These are phyloP conservation scores for Psilanteris sp. DNA, from an alignment of 1,140 invertebrate genomes.

Conservation along the genomic window DNA sequence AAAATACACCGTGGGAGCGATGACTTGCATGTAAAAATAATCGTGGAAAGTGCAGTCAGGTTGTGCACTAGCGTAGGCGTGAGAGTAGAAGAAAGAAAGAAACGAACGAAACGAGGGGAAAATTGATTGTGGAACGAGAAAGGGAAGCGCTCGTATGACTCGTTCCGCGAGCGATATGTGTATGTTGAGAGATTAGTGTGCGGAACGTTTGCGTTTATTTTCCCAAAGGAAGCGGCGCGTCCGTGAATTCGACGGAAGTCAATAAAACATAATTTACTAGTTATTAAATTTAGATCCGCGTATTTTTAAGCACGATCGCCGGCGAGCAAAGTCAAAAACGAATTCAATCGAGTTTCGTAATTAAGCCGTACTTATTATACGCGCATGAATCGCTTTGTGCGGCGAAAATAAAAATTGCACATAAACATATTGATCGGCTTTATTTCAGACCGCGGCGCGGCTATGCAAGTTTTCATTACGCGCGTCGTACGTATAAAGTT, in stretches of 20 bases:
- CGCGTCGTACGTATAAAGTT: no score
- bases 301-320: no score
- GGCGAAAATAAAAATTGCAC: no score
- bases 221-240: slow-evolving; percentile 11
- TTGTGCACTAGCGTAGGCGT: slow-evolving; percentile 52
- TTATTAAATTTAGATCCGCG: slow-evolving; percentile 9
- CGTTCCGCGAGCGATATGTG: slow-evolving; percentile 36
- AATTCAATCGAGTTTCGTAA: no score
- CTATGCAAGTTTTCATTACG: no score
- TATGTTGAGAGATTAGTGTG: slow-evolving; percentile 32
- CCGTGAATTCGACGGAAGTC: slow-evolving; percentile 1
- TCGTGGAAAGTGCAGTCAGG: slow-evolving; percentile 60
- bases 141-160: slow-evolving; percentile 42
- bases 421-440: no score
- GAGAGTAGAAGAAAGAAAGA: slow-evolving; percentile 59
- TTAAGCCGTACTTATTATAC: no score
- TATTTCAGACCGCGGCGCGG: no score
- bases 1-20: slow-evolving; percentile 80
- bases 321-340: no score
- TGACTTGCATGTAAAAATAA: slow-evolving; percentile 79
- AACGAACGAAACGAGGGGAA: slow-evolving; percentile 55
- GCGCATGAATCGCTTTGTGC: no score
- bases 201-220: slow-evolving; percentile 19
- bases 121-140: slow-evolving; percentile 52
- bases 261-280: slow-evolving; percentile 3